These are phyloP conservation scores for Archilochus colubris DNA, from an alignment of 2,113 vertebrate species.

Conservation along the genomic window DNA sequence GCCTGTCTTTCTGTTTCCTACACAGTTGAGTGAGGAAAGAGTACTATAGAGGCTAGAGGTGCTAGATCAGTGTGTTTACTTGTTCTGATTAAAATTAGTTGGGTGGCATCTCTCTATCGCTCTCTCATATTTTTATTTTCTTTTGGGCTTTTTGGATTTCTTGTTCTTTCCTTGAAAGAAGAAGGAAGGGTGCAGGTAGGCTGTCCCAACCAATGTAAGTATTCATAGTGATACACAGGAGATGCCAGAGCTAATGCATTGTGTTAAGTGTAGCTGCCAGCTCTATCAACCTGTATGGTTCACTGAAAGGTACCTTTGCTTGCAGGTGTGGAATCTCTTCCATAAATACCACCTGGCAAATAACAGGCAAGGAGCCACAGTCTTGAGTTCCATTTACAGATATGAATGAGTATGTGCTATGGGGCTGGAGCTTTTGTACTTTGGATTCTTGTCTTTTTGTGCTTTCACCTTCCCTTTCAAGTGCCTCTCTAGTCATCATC, in stretches of 20 bases:
- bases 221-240: not conserved
- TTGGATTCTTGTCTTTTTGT: not conserved
- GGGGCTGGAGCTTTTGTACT: not conserved
- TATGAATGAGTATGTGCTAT: rapidly evolving
- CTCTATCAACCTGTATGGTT: not conserved
- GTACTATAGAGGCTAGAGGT: not conserved
- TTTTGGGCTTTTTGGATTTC: not conserved
- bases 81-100: not conserved
- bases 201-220: not conserved
- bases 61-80: not conserved
- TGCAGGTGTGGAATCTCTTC: not conserved
- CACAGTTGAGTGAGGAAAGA: not conserved
- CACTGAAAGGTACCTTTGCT: not conserved
- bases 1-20: not conserved
- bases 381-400: not conserved
- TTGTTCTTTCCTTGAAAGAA: not conserved
- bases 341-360: not conserved
- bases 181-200: not conserved
- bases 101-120: not conserved
- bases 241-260: no score
- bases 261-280: not conserved
- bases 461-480: not conserved
- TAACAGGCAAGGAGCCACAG: not conserved
- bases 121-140: no score
- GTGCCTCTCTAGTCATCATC: not conserved